These are phyloP conservation scores for Macrotrachela quadricornifera DNA, from an alignment of 1,140 invertebrate genomes.

Conservation along the genomic window DNA sequence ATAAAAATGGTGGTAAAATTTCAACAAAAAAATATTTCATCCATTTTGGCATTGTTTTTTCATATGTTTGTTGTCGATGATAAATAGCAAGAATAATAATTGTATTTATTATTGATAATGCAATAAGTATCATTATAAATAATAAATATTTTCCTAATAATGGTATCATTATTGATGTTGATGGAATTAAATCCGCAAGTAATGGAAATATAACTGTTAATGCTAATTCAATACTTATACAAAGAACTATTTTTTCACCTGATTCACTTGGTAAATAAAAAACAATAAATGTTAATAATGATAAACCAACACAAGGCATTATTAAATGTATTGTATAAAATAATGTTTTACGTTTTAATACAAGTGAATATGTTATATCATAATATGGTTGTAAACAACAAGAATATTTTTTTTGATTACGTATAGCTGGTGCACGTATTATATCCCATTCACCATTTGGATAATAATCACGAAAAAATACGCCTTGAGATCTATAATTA, in stretches of 20 bases:
- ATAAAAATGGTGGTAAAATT: slow-evolving; percentile 49
- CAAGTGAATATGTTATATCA: slow-evolving; percentile 28
- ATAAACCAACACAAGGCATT: slow-evolving; percentile 35
- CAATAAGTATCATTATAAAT: slow-evolving; percentile 97
- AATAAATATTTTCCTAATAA: slow-evolving; percentile 91
- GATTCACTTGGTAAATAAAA: slow-evolving; percentile 95
- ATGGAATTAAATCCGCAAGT: slow-evolving; percentile 91
- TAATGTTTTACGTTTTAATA: slow-evolving; percentile 27
- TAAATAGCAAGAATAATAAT: slow-evolving; percentile 93
- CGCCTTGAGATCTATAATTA: not conserved
- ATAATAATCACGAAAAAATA: slow-evolving; percentile 10
- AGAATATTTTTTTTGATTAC: slow-evolving; percentile 16
- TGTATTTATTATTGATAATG: slow-evolving; percentile 87
- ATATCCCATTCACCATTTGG: slow-evolving; percentile 14
- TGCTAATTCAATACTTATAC: slow-evolving; percentile 94
- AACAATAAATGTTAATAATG: slow-evolving; percentile 89
- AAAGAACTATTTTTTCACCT: slow-evolving; percentile 91
- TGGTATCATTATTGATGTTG: slow-evolving; percentile 90
- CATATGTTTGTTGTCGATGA: slow-evolving; percentile 81
- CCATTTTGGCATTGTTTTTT: slow-evolving; percentile 84
- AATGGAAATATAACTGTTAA: slow-evolving; percentile 97
- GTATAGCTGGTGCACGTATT: slow-evolving; percentile 14
- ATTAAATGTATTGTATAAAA: slow-evolving; percentile 32
- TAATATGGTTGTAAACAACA: slow-evolving; percentile 24
- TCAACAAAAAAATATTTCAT: slow-evolving; percentile 71